Conservation (phyloP, 2,888 invertebrate genomes). For the Epistrophe eligans region DNA sequence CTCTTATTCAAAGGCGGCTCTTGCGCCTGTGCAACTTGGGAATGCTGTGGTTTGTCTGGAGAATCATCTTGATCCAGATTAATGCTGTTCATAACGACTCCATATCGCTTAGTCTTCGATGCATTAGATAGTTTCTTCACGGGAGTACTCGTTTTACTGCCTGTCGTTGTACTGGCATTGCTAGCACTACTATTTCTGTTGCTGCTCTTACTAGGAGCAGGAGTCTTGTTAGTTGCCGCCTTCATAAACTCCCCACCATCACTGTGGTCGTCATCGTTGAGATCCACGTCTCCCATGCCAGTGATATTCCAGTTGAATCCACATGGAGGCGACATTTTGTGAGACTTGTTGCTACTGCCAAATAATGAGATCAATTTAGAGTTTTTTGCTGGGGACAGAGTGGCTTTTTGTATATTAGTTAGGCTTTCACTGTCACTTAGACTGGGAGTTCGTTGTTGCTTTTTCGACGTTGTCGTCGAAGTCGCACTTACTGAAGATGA, state of each 20-base stretch:
- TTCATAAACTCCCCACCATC: constrained; percentile 73
- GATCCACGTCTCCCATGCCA: constrained; percentile 80
- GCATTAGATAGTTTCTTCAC: constrained; percentile 71
- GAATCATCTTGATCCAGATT: constrained; percentile 79
- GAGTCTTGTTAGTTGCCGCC: constrained; percentile 10
- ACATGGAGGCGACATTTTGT: constrained; percentile 82
- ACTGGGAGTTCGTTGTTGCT: constrained; percentile 47
- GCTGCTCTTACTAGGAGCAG: constrained; percentile 26
- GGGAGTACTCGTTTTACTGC: constrained; percentile 57
- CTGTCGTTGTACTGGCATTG: constrained; percentile 43
- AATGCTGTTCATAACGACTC: constrained; percentile 82
- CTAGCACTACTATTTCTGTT: constrained; percentile 59
- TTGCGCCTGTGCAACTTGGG: constrained; percentile 53
- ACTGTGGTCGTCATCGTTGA: constrained; percentile 79
- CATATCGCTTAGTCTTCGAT: constrained; percentile 82
- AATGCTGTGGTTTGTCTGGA: constrained; percentile 49
- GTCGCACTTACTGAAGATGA: constrained; percentile 20
- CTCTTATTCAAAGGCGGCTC: constrained; percentile 57
- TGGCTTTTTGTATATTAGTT: constrained; percentile 38
- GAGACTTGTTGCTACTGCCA: constrained; percentile 55
- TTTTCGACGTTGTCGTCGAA: constrained; percentile 48
- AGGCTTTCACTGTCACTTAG: constrained; percentile 55
- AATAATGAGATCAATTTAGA: constrained; percentile 65
- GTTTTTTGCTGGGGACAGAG: constrained; percentile 74
- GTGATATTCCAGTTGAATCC: constrained; percentile 83